These are phyloP conservation scores for Equus przewalskii DNA, from an alignment of 2,113 vertebrate genomes.

Conservation along the genomic window DNA sequence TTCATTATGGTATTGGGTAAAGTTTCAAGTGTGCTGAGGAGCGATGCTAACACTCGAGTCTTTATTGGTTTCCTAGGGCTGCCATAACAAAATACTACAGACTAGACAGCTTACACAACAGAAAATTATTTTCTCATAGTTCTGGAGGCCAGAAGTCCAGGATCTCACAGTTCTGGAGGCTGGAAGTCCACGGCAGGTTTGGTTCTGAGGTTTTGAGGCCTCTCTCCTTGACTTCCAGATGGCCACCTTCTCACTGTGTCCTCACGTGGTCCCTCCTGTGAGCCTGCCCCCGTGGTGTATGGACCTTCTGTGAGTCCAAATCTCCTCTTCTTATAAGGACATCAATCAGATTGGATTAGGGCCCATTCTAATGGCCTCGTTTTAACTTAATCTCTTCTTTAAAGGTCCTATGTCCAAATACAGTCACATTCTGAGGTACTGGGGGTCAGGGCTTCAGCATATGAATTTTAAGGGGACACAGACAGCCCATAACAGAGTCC, in stretches of 20 bases:
- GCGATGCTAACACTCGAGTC: neutral
- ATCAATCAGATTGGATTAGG: neutral
- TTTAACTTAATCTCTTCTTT: neutral
- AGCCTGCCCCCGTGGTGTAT: fast-evolving
- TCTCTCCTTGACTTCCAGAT: neutral
- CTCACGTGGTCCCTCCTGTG: neutral
- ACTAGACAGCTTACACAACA: neutral
- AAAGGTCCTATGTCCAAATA: neutral
- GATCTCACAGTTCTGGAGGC: neutral
- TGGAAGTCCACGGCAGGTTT: neutral
- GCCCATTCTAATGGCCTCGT: neutral
- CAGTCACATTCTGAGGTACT: neutral
- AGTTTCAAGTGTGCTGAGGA: neutral
- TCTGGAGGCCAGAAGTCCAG: neutral
- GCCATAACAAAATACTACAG: neutral
- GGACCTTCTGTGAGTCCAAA: neutral
- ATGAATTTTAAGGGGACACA: neutral
- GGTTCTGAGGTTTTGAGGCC: neutral
- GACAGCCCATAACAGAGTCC: neutral
- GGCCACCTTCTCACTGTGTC: neutral
- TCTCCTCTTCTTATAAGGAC: neutral
- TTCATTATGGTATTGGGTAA: neutral
- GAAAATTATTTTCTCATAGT: neutral
- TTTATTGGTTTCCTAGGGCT: neutral
- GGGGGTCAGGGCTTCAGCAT: neutral